Percentiles rank a stretch among this genome's conserved stretches.
These are phyloP conservation scores for Vultur gryphus DNA, from an alignment of 2,797 vertebrate genomes.

Conservation along the genomic window DNA sequence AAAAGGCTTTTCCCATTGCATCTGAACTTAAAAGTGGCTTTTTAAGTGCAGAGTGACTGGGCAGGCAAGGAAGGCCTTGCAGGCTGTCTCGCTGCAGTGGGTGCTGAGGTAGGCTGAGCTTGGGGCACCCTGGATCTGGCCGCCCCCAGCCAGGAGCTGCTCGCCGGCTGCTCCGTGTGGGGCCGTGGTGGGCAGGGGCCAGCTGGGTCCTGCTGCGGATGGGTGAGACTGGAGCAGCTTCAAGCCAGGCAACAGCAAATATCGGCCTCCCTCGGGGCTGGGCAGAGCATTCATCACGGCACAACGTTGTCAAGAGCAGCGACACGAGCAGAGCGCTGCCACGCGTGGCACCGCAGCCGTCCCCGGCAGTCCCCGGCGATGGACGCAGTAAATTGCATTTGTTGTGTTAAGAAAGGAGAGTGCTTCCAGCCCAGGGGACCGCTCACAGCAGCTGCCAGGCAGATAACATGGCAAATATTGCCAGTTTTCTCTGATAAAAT, in stretches of 20 bases:
- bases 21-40: not conserved
- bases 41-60: not conserved
- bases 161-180: fast-evolving
- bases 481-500: not conserved
- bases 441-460: not conserved
- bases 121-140: not conserved
- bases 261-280: not conserved
- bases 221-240: not conserved
- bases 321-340: fast-evolving
- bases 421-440: not conserved
- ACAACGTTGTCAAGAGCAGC: fast-evolving
- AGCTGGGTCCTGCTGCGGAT: not conserved
- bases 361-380: fast-evolving
- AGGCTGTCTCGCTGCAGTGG: not conserved
- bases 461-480: not conserved
- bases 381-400: not conserved
- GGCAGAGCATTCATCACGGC: not conserved
- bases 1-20: not conserved
- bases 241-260: not conserved
- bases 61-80: no score
- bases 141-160: fast-evolving
- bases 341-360: fast-evolving
- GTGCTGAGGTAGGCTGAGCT: not conserved
- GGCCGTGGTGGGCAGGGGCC: not conserved
- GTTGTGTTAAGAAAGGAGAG: not conserved